A percentile compares a stretch with the other conserved stretches of the same genome.
Conservation (phyloP, 2,888 invertebrate species). For the Volucella bombylans region DNA sequence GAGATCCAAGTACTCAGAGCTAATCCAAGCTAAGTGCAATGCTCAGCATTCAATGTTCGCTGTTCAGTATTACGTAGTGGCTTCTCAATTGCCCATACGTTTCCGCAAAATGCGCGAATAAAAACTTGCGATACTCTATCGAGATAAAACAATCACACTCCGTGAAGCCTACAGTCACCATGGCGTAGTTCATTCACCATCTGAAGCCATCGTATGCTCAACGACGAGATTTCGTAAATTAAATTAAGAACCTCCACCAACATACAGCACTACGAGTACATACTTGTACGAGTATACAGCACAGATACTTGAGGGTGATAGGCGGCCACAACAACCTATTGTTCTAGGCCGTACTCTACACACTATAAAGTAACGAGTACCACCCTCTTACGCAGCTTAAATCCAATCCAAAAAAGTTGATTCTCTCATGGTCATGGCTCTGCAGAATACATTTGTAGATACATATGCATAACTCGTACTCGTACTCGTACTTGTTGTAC, state of each 20-base stretch:
- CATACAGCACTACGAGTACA: neutral
- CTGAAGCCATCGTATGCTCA: slow-evolving; percentile 37
- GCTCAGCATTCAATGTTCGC: too few relatives aligned
- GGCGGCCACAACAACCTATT: slow-evolving; percentile 53
- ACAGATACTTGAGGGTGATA: slow-evolving; percentile 51
- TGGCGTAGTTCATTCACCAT: slow-evolving; percentile 71
- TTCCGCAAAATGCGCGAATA: slow-evolving; percentile 72
- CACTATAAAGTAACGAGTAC: slow-evolving; percentile 8
- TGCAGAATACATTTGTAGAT: slow-evolving; percentile 2
- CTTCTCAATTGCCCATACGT: slow-evolving; percentile 71
- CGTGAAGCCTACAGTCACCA: slow-evolving; percentile 51
- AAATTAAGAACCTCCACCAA: slow-evolving; percentile 71
- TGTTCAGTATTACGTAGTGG: slow-evolving; percentile 20
- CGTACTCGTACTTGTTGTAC: too few relatives aligned
- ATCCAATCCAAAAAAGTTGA: slow-evolving; percentile 1
- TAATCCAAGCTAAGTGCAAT: too few relatives aligned
- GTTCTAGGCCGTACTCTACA: slow-evolving; percentile 68
- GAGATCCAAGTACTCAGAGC: too few relatives aligned
- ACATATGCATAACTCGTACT: too few relatives aligned
- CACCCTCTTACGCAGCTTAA: neutral
- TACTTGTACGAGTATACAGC: too few relatives aligned
- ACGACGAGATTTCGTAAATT: slow-evolving; percentile 64
- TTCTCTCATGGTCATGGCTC: slow-evolving; percentile 69
- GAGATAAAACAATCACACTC: slow-evolving; percentile 71
- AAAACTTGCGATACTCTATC: slow-evolving; percentile 42